Percentiles rank a stretch among this genome's conserved stretches.
Evolutionary conservation across 35 echinoderm and acorn worm species (phyloP).

Genomic region (Apostichopus japonicus): DNA sequence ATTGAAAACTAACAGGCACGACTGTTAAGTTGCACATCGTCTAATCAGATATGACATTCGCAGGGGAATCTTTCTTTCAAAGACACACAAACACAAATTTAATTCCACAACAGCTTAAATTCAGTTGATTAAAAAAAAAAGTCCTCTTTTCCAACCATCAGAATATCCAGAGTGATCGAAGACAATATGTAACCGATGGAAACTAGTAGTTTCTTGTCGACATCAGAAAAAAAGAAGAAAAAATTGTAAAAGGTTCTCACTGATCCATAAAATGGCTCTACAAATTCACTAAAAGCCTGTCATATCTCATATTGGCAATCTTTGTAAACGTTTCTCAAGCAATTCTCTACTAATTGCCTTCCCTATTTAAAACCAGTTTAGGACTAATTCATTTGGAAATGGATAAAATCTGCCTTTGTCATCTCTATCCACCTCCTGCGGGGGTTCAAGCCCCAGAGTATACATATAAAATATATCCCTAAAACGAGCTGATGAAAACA

Average conservation of each 20-base stretch:
- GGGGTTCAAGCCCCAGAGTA: neutral
- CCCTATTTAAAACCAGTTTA: constrained; percentile 21
- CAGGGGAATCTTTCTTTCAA: neutral
- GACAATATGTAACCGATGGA: no score
- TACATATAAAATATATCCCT: neutral
- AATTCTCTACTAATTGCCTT: constrained; percentile 14
- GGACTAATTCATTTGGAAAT: constrained; percentile 45
- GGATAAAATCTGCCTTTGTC: neutral
- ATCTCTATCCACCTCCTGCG: neutral
- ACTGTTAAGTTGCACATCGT: neutral
- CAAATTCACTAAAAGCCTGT: neutral
- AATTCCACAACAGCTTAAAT: neutral
- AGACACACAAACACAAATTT: neutral
- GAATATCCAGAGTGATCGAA: neutral
- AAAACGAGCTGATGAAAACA: neutral
- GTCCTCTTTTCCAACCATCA: neutral
- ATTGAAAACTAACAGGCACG: neutral
- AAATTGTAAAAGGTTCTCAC: neutral
- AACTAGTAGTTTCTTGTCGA: no score
- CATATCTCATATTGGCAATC: neutral
- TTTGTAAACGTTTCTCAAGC: neutral
- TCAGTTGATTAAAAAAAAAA: neutral
- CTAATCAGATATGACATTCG: neutral
- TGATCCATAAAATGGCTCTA: neutral
- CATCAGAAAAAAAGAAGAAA: neutral